These are phyloP conservation scores for Caerostris extrusa DNA, from an alignment of 1,140 invertebrate genomes.

Conservation along the genomic window DNA sequence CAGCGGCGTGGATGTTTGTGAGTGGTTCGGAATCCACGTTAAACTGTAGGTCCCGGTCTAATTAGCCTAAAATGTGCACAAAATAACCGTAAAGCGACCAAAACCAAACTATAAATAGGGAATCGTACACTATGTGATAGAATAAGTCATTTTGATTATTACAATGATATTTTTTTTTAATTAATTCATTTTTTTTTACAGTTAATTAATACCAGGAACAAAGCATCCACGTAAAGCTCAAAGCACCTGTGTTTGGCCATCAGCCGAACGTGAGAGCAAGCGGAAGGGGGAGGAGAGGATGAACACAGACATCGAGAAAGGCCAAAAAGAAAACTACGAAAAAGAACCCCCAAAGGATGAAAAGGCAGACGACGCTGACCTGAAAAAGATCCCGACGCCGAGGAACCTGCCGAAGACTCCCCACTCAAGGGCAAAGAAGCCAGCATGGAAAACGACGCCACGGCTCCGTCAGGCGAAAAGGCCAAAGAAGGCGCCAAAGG, in stretches of 20 bases:
- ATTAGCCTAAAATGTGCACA: too few relatives aligned
- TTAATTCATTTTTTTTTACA: not conserved
- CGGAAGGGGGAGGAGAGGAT: constrained; percentile 29
- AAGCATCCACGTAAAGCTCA: not conserved
- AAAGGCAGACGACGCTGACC: constrained; percentile 32
- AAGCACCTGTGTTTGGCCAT: not conserved
- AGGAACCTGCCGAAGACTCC: constrained; percentile 75
- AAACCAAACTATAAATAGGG: too few relatives aligned
- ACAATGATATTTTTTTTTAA: not conserved
- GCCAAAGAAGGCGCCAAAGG: constrained; percentile 74
- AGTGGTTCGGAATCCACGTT: too few relatives aligned
- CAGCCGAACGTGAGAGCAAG: not conserved
- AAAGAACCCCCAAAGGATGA: constrained; percentile 43
- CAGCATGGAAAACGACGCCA: constrained; percentile 65
- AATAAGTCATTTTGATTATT: too few relatives aligned
- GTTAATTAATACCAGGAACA: not conserved
- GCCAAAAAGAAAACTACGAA: not conserved
- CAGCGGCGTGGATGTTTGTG: too few relatives aligned
- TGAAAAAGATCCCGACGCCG: constrained; percentile 57
- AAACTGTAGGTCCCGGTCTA: too few relatives aligned
- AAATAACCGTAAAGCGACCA: too few relatives aligned
- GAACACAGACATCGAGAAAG: constrained; percentile 66
- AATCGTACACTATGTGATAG: too few relatives aligned
- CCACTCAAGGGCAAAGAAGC: constrained; percentile 67
- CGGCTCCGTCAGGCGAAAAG: not conserved